Evolutionary conservation across 2,113 vertebrate species (phyloP), one percentile per base, ranked within the genome.

Genomic region (Nothoprocta pentlandii): DNA sequence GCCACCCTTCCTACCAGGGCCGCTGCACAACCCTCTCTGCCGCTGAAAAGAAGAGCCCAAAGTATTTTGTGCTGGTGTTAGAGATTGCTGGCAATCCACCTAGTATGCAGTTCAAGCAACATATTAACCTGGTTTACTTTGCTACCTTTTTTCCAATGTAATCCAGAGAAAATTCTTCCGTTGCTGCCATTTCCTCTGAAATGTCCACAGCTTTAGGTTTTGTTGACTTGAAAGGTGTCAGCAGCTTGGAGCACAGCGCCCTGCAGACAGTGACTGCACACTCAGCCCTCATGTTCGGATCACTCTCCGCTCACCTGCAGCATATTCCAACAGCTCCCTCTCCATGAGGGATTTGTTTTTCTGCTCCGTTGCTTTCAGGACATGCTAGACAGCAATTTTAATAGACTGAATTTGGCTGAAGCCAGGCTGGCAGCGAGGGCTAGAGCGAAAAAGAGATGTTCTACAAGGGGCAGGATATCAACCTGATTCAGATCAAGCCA

Each of bases 21-120:
- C n/a, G 2, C 30, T 26, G 4, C 7, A 49, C 30, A 39, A n/a
- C 1, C 5, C 21, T 6, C 1, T n/a, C 8, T 34, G 12, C 36
- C 69, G 8, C 16, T 49, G 59, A 6, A 51, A 15, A 7, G 16
- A 42, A 17, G 12, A 71, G 16, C n/a, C n/a, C 41, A 22, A 5
- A 59, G 8, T 7, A 6, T 49, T 64, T 54, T 30, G 23, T 10
- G 4, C 9, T 16, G 16, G 25, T n/a, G 6, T 2, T 10, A 46
- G 22, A 14, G 53, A 76, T 5, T 54, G 56, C 21, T 17, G 25
- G 8, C 25, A 46, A 68, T 56, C 51, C 62, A 46, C 15, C 51
- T 58, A 25, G 17, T 51, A 64, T 54, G 28, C 1, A 1, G 3
- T 54, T 82, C 26, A 25, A 42, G 63, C 30, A 83, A 6, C 16